Evolutionary conservation across 2,888 invertebrate species (phyloP).

Genomic region (Limnephilus auricula): DNA sequence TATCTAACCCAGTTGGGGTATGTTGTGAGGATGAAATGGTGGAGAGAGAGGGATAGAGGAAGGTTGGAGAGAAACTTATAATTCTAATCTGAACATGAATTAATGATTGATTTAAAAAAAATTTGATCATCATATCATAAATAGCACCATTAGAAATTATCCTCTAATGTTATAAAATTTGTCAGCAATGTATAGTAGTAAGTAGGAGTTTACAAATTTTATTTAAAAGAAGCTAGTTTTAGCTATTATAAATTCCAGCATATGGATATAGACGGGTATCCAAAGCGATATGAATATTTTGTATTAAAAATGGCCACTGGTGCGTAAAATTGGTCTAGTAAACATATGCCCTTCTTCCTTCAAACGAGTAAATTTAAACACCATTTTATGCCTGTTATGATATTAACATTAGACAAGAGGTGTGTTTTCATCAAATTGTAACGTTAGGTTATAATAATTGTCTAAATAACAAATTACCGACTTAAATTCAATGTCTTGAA

Average conservation of each 20-base stretch:
- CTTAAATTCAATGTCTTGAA: no score
- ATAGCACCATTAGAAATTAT: no score
- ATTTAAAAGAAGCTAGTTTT: not conserved
- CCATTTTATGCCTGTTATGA: not conserved
- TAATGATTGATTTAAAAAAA: no score
- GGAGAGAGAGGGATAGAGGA: no score
- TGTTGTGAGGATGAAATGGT: not conserved
- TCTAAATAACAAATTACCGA: no score
- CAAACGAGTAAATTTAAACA: not conserved
- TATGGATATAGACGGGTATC: not conserved
- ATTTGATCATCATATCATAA: no score
- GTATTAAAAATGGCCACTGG: slow-evolving; percentile 43
- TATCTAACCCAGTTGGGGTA: not conserved
- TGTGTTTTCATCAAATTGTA: not conserved
- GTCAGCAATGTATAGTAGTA: not conserved
- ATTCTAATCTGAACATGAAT: no score
- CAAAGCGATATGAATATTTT: not conserved
- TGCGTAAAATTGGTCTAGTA: slow-evolving; percentile 50
- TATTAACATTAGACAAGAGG: not conserved
- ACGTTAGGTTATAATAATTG: not conserved
- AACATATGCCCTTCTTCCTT: not conserved
- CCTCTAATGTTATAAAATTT: not conserved
- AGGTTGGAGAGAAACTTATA: no score
- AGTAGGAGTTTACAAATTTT: not conserved
- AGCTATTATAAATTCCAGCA: not conserved